Conservation (phyloP, 2,888 invertebrate genomes). For the Tenthredo amoena region DNA sequence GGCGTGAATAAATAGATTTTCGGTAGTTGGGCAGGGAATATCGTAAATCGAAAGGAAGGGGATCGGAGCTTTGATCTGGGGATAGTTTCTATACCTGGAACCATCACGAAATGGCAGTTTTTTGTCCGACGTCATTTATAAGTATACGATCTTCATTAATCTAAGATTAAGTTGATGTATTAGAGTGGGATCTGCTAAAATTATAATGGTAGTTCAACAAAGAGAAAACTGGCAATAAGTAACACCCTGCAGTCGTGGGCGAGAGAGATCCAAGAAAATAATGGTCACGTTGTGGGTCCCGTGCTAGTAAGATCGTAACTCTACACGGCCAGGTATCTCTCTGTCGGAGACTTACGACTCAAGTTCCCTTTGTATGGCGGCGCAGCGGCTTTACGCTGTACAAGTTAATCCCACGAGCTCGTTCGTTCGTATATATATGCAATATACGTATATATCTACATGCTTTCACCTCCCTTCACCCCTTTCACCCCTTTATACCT, state of each 20-base stretch:
- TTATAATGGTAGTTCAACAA: conserved; percentile 49
- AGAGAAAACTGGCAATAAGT: conserved; percentile 51
- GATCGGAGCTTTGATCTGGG: conserved; percentile 31
- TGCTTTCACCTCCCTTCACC: conserved; percentile 6
- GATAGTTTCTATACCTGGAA: conserved; percentile 18
- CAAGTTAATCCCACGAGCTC: conserved; percentile 74
- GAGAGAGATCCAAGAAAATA: conserved; percentile 62
- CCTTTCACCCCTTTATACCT: conserved; percentile 22
- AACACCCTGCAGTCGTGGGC: conserved; percentile 48
- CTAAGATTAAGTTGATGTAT: conserved; percentile 14
- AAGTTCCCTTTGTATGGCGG: conserved; percentile 69
- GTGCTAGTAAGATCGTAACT: conserved; percentile 73
- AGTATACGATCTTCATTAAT: conserved; percentile 49
- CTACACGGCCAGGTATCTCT: conserved; percentile 72
- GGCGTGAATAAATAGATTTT: conserved; percentile 27
- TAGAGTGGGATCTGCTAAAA: conserved; percentile 17
- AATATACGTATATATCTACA: conserved; percentile 3
- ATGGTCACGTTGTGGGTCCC: conserved; percentile 61
- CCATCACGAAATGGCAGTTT: conserved; percentile 20
- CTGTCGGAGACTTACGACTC: conserved; percentile 69
- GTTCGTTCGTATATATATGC: conserved; percentile 52
- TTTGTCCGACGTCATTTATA: not conserved
- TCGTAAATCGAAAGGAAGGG: conserved; percentile 28
- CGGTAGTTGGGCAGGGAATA: conserved; percentile 20
- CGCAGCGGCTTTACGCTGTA: conserved; percentile 69